Conservation (phyloP, 37 sponge, comb jelly and placozoan species). For the Beroe ovata region DNA sequence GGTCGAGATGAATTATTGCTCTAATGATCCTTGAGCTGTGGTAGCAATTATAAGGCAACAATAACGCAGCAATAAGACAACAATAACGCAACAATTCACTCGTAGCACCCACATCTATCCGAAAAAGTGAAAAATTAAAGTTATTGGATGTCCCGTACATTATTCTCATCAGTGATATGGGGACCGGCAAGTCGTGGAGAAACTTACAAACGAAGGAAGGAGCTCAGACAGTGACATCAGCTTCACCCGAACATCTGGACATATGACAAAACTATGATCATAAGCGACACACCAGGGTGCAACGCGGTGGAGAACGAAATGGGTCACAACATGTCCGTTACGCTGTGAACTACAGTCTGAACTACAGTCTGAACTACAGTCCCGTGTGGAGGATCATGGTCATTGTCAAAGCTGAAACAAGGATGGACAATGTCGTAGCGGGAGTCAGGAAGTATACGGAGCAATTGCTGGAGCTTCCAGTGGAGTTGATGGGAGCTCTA, state of each 20-base stretch:
- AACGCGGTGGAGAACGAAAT: conserved; percentile 9
- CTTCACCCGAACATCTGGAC: conserved; percentile 10
- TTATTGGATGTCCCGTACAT: too few relatives aligned
- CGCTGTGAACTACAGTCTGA: too few relatives aligned
- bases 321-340: conserved; percentile 10
- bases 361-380: not conserved
- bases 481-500: conserved; percentile 22
- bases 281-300: conserved; percentile 49
- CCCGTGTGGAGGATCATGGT: conserved; percentile 51
- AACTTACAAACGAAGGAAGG: conserved; percentile 24
- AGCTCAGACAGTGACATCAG: conserved; percentile 12
- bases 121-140: too few relatives aligned
- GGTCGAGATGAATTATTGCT: too few relatives aligned
- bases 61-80: too few relatives aligned
- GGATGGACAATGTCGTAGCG: conserved; percentile 34
- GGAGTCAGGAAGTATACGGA: conserved; percentile 21
- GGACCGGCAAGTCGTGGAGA: conserved; percentile 61
- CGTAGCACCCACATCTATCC: too few relatives aligned
- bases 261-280: conserved; percentile 11
- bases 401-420: conserved; percentile 30
- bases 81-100: not conserved
- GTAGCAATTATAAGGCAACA: too few relatives aligned
- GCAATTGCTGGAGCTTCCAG: not conserved
- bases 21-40: too few relatives aligned
- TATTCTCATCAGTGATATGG: conserved; percentile 17